Evolutionary conservation across 2,797 vertebrate species (phyloP), one percentile per base, ranked within the genome.

Genomic region (Esox masquinongy): DNA sequence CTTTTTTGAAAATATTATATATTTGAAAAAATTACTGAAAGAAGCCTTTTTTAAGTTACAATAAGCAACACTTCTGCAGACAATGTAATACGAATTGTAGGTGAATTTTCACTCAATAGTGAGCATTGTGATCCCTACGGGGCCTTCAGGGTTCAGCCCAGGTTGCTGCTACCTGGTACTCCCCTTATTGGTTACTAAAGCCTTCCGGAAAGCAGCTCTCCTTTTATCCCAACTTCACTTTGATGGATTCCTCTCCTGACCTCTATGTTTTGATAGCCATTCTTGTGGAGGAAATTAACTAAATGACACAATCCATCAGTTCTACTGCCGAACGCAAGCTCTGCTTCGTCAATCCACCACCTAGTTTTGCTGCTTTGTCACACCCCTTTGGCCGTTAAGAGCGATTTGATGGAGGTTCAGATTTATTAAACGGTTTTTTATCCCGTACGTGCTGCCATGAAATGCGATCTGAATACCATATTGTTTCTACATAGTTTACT

Each of bases 271-370:
- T 91, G 85, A 91, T 88, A 81, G 84, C 85, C 87, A 76, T 89
- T 90, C 88, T 84, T 82, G 82, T 79, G 74, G 82, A 83, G 82
- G 82, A 90, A 89, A 92, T 92, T 85, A 90, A 86, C 86, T 79
- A 85, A 89, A 90, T 88, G 86, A 85, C 85, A 76, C 82, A 78
- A 86, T 83, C 85, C 84, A 88, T 92, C 90, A 90, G 84, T 61
- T 79, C 72, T 67, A 68, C 49, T 80, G 82, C 88, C 85, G 83
- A 86, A 86, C 69, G 74, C 77, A 82, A 75, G 73, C 80, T 67
- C 79, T 80, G 82, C 79, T 80, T 83, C 82, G 81, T 87, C 80
- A 78, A 69, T 84, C 83, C 81, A 82, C 82, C 87, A 78, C 84
- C 83, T 86, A 88, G 87, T 91, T 88, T 86, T 76, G 84, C 70